A percentile compares a stretch with the other conserved stretches of the same genome.
Conservation (phyloP, 2,888 invertebrate species). For the Itoplectis maculator region DNA sequence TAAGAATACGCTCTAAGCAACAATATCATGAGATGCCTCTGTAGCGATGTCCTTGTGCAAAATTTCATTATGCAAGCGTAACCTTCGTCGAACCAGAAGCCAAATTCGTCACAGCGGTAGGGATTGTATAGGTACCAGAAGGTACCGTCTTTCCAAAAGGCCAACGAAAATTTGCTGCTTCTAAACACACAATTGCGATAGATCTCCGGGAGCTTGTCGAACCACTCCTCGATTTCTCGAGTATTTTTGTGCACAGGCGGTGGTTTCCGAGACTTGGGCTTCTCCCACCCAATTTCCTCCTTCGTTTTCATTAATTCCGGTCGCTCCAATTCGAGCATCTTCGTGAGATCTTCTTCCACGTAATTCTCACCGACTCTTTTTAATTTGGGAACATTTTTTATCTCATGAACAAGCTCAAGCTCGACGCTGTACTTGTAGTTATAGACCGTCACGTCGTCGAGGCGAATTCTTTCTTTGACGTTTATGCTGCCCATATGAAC, state of each 20-base stretch:
- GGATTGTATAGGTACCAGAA: slow-evolving; percentile 82
- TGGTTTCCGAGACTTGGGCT: slow-evolving; percentile 62
- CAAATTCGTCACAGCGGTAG: slow-evolving; percentile 79
- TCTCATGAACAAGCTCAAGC: slow-evolving; percentile 76
- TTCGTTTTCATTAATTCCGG: slow-evolving; percentile 74
- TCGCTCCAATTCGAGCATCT: slow-evolving; percentile 64
- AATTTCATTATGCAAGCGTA: slow-evolving; percentile 79
- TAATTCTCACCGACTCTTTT: slow-evolving; percentile 65
- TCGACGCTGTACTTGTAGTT: slow-evolving; percentile 81
- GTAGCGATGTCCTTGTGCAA: slow-evolving; percentile 75
- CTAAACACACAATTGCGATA: slow-evolving; percentile 78
- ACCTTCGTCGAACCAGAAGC: slow-evolving; percentile 77
- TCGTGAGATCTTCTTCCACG: slow-evolving; percentile 70
- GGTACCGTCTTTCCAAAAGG: slow-evolving; percentile 79
- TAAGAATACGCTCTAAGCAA: slow-evolving; percentile 77
- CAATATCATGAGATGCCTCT: slow-evolving; percentile 78
- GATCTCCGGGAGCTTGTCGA: slow-evolving; percentile 72
- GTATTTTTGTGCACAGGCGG: slow-evolving; percentile 70
- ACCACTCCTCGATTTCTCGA: slow-evolving; percentile 75
- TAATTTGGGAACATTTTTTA: slow-evolving; percentile 69
- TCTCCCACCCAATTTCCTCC: slow-evolving; percentile 73
- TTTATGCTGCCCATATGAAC: slow-evolving; percentile 79
- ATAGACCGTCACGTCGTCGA: slow-evolving; percentile 80
- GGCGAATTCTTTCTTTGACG: slow-evolving; percentile 72
- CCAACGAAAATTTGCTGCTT: slow-evolving; percentile 75